Evolutionary conservation across 1,140 invertebrate genomes (phyloP).

Genomic region (Aphis craccivora): DNA sequence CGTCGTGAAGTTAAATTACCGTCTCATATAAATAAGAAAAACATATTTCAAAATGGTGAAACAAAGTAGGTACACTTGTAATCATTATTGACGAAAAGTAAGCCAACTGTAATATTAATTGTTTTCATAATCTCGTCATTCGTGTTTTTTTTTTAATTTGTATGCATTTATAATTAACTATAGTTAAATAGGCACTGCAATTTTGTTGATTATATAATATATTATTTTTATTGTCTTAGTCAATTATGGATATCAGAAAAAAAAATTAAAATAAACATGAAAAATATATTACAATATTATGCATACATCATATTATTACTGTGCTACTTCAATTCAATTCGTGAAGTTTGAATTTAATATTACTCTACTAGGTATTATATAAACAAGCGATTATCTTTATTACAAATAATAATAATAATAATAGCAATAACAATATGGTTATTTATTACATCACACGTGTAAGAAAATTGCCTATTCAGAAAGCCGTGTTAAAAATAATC

Average conservation of each 20-base stretch:
- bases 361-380: too few relatives aligned
- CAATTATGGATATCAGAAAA: too few relatives aligned
- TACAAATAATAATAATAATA: not conserved
- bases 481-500: conserved; percentile 14
- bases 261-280: too few relatives aligned
- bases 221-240: too few relatives aligned
- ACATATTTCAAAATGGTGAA: not conserved
- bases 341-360: too few relatives aligned
- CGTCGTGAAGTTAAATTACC: not conserved
- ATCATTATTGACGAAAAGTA: not conserved
- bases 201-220: not conserved
- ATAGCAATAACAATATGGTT: not conserved
- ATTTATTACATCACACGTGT: not conserved
- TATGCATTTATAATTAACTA: not conserved
- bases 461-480: not conserved
- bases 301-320: too few relatives aligned
- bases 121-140: not conserved
- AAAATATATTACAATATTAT: too few relatives aligned
- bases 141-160: not conserved
- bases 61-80: not conserved
- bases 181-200: too few relatives aligned
- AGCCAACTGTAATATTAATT: not conserved
- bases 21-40: not conserved
- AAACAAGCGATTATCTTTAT: not conserved
- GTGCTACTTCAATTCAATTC: too few relatives aligned